A percentile compares a stretch with the other conserved stretches of the same genome.
These are phyloP conservation scores for rabbit (Oryctolagus cuniculus) DNA, from an alignment of 2,113 vertebrate genomes.

Conservation along the genomic window DNA sequence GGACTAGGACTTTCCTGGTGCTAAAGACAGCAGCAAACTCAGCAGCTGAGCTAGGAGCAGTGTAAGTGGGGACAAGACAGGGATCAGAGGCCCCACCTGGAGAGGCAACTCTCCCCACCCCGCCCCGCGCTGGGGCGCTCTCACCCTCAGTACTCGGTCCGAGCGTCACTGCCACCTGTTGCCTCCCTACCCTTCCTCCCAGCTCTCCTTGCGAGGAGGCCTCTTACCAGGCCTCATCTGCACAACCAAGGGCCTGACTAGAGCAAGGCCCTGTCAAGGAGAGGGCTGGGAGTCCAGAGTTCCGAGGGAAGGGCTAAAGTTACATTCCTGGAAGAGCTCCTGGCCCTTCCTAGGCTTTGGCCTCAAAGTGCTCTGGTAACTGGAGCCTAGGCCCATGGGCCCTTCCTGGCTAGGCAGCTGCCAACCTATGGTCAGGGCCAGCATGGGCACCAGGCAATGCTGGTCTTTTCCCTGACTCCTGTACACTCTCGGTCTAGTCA, in stretches of 20 bases:
- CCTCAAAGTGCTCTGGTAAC: background rate
- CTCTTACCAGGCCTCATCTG: background rate
- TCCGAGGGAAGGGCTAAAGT: background rate
- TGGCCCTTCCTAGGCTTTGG: background rate
- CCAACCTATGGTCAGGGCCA: background rate
- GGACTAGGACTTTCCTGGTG: constrained; percentile 39
- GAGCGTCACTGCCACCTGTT: background rate
- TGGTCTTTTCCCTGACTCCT: constrained; percentile 29
- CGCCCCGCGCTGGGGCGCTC: background rate
- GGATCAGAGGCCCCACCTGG: background rate
- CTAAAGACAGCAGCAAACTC: constrained; percentile 37
- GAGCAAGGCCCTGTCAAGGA: background rate
- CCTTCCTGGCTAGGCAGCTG: background rate
- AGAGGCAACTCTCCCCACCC: background rate
- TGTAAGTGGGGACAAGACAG: background rate
- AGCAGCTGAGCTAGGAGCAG: background rate
- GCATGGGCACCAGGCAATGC: background rate
- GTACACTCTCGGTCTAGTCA: constrained; percentile 21
- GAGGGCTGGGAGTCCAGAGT: background rate
- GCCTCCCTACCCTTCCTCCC: background rate
- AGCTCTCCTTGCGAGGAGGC: background rate
- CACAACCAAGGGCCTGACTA: background rate
- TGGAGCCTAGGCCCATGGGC: background rate
- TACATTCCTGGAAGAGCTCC: background rate
- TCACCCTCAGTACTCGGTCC: background rate